Percentiles rank a stretch among this genome's conserved stretches.
Conservation (phyloP, 2,797 vertebrate species). For the Molothrus aeneus region DNA sequence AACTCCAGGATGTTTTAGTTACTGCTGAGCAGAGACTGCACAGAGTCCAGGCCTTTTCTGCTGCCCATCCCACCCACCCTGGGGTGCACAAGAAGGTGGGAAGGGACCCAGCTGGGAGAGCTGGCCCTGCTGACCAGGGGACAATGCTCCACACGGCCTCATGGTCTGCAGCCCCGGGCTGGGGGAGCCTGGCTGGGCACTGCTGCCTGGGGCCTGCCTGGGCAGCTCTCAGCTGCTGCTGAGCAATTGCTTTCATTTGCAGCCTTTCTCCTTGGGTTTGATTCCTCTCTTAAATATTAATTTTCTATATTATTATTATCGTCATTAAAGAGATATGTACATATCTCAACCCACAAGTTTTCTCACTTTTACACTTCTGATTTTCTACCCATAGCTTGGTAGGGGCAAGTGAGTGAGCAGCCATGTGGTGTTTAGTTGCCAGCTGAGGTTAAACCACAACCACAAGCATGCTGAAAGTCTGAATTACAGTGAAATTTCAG, state of each 20-base stretch:
- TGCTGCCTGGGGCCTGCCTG: background rate
- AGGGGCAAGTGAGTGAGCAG: accelerated
- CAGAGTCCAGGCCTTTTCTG: background rate
- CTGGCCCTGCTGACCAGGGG: background rate
- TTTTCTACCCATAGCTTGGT: background rate
- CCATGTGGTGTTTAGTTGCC: background rate
- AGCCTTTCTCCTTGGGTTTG: background rate
- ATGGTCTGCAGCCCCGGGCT: background rate
- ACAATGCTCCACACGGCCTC: accelerated
- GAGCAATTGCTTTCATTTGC: too few relatives aligned
- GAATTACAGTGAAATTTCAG: background rate
- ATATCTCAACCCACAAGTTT: background rate
- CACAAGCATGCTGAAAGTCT: background rate
- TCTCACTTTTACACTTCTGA: background rate
- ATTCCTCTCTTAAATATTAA: background rate
- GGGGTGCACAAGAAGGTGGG: background rate
- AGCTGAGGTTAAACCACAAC: background rate
- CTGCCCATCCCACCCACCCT: background rate
- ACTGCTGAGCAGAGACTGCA: background rate
- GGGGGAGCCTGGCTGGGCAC: background rate
- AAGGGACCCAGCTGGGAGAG: background rate
- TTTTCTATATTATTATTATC: background rate
- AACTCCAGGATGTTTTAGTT: background rate
- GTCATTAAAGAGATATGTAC: background rate
- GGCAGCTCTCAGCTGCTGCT: background rate